These are phyloP conservation scores for Baccha elongata DNA, from an alignment of 2,888 invertebrate genomes.

Conservation along the genomic window DNA sequence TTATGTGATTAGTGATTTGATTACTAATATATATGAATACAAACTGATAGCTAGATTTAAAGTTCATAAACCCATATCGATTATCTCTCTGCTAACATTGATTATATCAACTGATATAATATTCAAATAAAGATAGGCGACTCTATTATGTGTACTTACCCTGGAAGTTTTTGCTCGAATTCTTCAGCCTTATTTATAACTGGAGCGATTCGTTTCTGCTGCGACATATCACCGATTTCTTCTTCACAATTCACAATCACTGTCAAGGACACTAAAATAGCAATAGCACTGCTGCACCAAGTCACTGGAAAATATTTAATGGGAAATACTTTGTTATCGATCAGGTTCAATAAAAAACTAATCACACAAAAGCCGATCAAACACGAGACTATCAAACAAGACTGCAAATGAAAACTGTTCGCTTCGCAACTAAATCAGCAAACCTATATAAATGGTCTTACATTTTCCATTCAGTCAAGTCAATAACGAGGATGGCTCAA, in stretches of 20 bases:
- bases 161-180: constrained; percentile 78
- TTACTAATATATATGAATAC: too few relatives aligned
- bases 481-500: constrained; percentile 24
- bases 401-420: constrained; percentile 55
- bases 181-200: constrained; percentile 78
- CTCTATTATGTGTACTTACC: constrained; percentile 78
- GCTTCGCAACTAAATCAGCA: constrained; percentile 22
- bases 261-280: constrained; percentile 33
- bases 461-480: constrained; percentile 27
- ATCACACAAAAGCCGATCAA: constrained; percentile 44
- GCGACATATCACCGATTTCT: constrained; percentile 76
- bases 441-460: constrained; percentile 54
- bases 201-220: constrained; percentile 76
- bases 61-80: constrained; percentile 5
- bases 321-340: constrained; percentile 24
- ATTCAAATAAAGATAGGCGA: background rate
- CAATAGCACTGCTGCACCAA: constrained; percentile 20
- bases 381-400: constrained; percentile 35
- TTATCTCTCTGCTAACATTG: background rate
- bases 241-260: constrained; percentile 15
- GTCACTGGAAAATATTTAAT: constrained; percentile 50
- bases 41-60: background rate
- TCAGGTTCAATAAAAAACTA: constrained; percentile 26
- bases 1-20: background rate
- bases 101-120: background rate